phyloP scores from a whole-genome alignment of 2,888 invertebrate genomes.

The Scrobipalpa costella region DNA sequence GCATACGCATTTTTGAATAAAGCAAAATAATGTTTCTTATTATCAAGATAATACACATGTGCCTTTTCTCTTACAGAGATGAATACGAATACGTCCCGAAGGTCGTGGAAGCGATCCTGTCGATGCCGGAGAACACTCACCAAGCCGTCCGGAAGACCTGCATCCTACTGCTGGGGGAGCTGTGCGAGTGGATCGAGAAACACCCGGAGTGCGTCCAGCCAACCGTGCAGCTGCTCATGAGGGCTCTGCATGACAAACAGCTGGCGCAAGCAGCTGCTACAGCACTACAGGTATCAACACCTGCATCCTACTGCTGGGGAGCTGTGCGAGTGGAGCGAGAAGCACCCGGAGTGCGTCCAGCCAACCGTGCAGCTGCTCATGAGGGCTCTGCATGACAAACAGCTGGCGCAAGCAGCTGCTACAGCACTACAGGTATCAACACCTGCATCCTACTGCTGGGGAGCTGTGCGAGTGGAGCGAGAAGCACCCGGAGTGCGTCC shows the following conservation, averaged over 20 bases:
- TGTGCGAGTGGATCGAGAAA: conserved; percentile 96
- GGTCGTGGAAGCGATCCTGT: conserved; percentile 94
- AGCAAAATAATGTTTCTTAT: background rate
- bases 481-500: conserved; percentile 89
- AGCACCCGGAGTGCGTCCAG: conserved; percentile 90
- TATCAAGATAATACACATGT: background rate
- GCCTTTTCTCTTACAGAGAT: conserved; percentile 79
- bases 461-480: conserved; percentile 97
- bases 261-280: conserved; percentile 90
- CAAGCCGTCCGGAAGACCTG: conserved; percentile 94
- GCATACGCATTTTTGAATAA: no score
- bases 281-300: conserved; percentile 88
- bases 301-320: conserved; percentile 92
- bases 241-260: conserved; percentile 86
- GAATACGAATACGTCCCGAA: conserved; percentile 96
- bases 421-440: conserved; percentile 86
- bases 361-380: conserved; percentile 85
- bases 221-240: conserved; percentile 83
- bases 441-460: conserved; percentile 94
- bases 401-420: conserved; percentile 90
- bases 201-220: conserved; percentile 92
- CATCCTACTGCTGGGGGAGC: conserved; percentile 91
- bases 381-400: conserved; percentile 85
- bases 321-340: conserved; percentile 96
- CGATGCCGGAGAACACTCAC: conserved; percentile 91